Evolutionary conservation across 2,797 vertebrate species (phyloP), one percentile per base, ranked within the genome.

Genomic region (Smutsia temminckii): DNA sequence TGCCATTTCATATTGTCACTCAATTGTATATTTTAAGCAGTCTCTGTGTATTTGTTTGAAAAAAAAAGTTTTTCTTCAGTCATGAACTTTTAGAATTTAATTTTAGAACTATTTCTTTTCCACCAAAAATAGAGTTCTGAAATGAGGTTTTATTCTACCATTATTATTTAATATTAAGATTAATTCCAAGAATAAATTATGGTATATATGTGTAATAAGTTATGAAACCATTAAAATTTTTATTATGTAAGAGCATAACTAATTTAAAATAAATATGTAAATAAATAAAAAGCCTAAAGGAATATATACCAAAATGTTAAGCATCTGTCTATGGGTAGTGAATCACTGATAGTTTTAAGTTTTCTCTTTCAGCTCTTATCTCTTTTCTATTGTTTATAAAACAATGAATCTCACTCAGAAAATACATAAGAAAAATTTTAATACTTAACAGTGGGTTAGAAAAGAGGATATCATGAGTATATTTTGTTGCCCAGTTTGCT

Each of bases 371-470:
- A 85, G n/a, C 13, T 83, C 9, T 46, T 53, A 16, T 89, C 27
- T 74, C 3, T 37, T 40, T 51, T 79, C 27, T 72, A 1, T 79
- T n/a, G 87, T 92, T 88, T 32, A 66, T 78, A 64, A 68, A 90
- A 71, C 11, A 79, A 25, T 72, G 6, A 96, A 83, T 86, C 96
- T 96, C 18, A 85, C 42, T 72, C 32, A 92, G 69, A 92, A 94
- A 93, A 72, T 89, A 57, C 79, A 46, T 83, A 95, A n/a, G 64
- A 42, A 53, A 86, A 88, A 75, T 29, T 79, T 87, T 96, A 85
- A 40, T 88, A 51, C 49, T 93, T 91, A 95, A 84, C 80, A 40
- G 27, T 85, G 6, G 17, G 14, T 89, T 87, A 68, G 61, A 63
- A 93, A 93, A 80, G 10, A 94, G 40, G 63, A 32, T 61, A 63